These are phyloP conservation scores for Epizoanthus scotinus DNA, from an alignment of 92 coral and sea anemone species.

Conservation along the genomic window DNA sequence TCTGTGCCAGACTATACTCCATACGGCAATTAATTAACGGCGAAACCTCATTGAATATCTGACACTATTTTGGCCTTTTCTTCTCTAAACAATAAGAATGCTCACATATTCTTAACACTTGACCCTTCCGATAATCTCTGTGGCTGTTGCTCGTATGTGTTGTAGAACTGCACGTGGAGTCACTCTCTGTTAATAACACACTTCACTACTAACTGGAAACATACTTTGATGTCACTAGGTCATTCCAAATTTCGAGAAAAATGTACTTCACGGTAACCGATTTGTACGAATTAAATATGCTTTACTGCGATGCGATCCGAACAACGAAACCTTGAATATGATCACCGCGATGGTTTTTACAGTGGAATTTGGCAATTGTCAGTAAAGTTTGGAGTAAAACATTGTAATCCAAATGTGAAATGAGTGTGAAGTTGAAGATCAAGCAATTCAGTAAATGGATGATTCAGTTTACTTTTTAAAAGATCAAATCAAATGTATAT, in stretches of 20 bases:
- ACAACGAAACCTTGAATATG: neutral
- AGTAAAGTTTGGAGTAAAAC: neutral
- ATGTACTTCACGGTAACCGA: neutral
- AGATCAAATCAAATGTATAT: too few species aligned
- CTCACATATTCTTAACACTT: slow-evolving; percentile 2
- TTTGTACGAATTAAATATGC: too few species aligned
- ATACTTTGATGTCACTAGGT: neutral
- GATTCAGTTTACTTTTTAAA: too few species aligned
- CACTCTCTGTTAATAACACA: neutral
- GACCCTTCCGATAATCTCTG: slow-evolving; percentile 2
- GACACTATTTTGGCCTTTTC: neutral
- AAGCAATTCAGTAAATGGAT: too few species aligned
- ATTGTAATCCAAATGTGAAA: too few species aligned
- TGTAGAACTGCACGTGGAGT: neutral
- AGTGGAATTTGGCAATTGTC: neutral
- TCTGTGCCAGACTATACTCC: neutral
- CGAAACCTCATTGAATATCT: neutral
- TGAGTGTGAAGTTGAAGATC: too few species aligned
- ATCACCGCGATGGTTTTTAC: neutral
- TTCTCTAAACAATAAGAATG: slow-evolving; percentile 3
- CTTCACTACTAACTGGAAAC: neutral
- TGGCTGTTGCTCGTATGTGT: neutral
- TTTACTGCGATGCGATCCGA: too few species aligned
- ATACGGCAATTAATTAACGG: neutral
- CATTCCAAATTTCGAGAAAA: neutral